A percentile compares a stretch with the other conserved stretches of the same genome.
Conservation (phyloP, 2,888 invertebrate genomes). For the Electrophaes corylata region DNA sequence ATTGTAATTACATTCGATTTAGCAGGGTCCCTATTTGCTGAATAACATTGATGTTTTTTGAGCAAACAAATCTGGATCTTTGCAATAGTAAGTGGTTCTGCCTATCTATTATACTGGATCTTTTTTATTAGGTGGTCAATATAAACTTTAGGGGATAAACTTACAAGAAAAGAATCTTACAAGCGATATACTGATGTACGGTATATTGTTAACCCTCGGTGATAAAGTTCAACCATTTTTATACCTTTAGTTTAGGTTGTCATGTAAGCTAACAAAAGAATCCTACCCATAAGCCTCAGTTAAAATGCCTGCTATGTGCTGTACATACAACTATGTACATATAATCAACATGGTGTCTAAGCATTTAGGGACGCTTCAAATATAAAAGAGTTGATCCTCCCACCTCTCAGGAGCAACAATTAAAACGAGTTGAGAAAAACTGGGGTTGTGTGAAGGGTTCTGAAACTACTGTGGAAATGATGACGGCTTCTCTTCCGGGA, state of each 20-base stretch:
- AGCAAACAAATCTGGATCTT: conserved; percentile 17
- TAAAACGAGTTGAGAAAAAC: conserved; percentile 71
- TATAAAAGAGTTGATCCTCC: conserved; percentile 77
- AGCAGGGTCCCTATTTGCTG: conserved; percentile 42
- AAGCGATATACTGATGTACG: too few relatives aligned
- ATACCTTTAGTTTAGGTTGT: too few relatives aligned
- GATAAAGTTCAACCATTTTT: too few relatives aligned
- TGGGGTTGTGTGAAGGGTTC: conserved; percentile 63
- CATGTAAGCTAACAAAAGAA: neutral
- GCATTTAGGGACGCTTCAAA: conserved; percentile 59
- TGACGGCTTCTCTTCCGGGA: conserved; percentile 54
- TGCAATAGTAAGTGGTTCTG: neutral
- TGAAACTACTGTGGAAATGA: conserved; percentile 74
- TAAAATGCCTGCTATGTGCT: conserved; percentile 49
- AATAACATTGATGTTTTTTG: conserved; percentile 29
- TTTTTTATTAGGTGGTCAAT: neutral
- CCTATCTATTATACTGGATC: neutral
- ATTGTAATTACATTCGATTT: conserved; percentile 65
- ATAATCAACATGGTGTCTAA: conserved; percentile 40
- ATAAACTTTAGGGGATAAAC: too few relatives aligned
- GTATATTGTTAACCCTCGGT: too few relatives aligned
- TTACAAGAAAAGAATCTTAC: too few relatives aligned
- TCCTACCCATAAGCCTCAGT: conserved; percentile 2
- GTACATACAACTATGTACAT: conserved; percentile 43
- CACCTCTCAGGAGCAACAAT: conserved; percentile 79